phyloP scores from a whole-genome alignment of 2,797 vertebrate genomes.

The Sardinella longiceps region DNA sequence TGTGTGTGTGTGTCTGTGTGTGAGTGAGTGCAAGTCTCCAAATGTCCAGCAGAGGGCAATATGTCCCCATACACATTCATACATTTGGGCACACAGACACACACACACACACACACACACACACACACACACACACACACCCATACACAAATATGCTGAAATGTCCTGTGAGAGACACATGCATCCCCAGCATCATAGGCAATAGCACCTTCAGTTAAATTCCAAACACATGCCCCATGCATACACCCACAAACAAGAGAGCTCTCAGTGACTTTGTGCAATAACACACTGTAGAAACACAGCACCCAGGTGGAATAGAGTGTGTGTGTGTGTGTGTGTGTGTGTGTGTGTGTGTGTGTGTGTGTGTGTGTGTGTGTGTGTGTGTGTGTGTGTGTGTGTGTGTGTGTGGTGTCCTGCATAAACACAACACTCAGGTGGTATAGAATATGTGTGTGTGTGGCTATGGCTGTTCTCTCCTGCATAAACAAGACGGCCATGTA shows the following conservation, averaged over 20 bases:
- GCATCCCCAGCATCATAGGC: not conserved
- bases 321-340: conserved; percentile 45
- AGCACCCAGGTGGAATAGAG: not conserved
- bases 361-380: no score
- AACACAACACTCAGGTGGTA: no score
- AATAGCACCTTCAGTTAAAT: not conserved
- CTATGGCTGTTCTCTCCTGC: not conserved
- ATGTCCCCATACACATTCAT: conserved; percentile 57
- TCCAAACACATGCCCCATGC: not conserved
- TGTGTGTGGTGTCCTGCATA: no score
- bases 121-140: not conserved
- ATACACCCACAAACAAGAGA: not conserved
- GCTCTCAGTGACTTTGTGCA: not conserved
- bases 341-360: conserved; percentile 35
- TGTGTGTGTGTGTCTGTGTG: no score
- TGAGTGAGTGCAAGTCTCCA: conserved; percentile 23
- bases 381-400: no score
- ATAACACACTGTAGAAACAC: not conserved
- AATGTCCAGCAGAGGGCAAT: conserved; percentile 73
- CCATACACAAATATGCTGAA: not conserved
- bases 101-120: not conserved
- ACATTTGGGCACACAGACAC: not conserved
- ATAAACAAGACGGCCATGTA: not conserved
- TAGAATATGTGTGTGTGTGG: no score
- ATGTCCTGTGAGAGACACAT: not conserved